A percentile compares a stretch with the other conserved stretches of the same genome.
Evolutionary conservation across 23 tunicate species (phyloP).

Genomic region (Trididemnum nubilum): DNA sequence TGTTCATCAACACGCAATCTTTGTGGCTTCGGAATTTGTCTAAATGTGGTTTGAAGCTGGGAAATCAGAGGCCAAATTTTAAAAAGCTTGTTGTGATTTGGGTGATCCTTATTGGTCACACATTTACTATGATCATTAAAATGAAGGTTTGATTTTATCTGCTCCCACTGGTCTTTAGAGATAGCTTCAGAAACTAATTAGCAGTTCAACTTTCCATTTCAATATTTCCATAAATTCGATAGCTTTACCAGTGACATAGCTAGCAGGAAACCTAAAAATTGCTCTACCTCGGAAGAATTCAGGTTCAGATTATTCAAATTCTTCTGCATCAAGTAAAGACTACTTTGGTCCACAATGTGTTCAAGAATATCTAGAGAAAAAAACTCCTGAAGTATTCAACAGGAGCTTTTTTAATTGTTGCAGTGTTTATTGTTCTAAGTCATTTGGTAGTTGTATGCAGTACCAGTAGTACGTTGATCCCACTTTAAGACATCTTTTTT

Average conservation of each 20-base stretch:
- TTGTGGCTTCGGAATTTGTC: conserved; percentile 12
- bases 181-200: neutral
- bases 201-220: conserved; percentile 14
- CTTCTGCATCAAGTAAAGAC: neutral
- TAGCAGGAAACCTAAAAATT: conserved; percentile 3
- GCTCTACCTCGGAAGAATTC: neutral
- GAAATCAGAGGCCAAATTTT: neutral
- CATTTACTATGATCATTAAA: conserved; percentile 2
- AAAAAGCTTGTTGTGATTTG: conserved; percentile 6
- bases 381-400: neutral
- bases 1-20: conserved; percentile 13
- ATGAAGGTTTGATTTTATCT: conserved; percentile 4
- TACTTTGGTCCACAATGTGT: conserved; percentile 9
- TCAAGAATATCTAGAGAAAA: neutral
- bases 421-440: neutral
- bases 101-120: conserved; percentile 3
- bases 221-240: too few relatives aligned
- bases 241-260: too few relatives aligned
- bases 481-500: neutral
- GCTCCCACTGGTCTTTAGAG: conserved; percentile 1
- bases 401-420: conserved; percentile 6
- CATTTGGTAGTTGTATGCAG: neutral
- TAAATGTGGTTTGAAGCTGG: neutral
- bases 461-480: neutral
- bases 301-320: conserved; percentile 1